These are phyloP conservation scores for Galbula dea DNA, from an alignment of 2,113 vertebrate genomes.

Conservation along the genomic window DNA sequence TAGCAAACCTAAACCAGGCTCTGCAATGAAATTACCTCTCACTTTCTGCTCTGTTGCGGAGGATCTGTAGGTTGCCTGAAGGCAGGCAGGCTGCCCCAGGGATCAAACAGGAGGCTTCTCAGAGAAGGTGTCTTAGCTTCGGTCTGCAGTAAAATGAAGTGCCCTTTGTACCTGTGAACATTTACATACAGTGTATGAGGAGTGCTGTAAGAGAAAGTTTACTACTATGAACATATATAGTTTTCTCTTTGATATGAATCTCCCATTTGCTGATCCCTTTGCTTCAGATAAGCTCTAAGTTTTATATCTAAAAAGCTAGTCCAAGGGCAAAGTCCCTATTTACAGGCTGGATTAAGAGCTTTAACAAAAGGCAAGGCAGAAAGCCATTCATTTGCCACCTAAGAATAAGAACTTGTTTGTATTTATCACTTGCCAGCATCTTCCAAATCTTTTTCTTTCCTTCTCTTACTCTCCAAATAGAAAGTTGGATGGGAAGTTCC, in stretches of 20 bases:
- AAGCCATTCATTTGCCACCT: conserved; percentile 21
- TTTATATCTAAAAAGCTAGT: conserved; percentile 43
- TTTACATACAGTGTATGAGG: not conserved
- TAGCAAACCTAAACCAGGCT: not conserved
- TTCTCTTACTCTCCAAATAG: not conserved
- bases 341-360: conserved; percentile 57
- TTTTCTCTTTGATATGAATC: conserved; percentile 49
- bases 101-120: not conserved
- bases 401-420: conserved; percentile 14
- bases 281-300: conserved; percentile 50
- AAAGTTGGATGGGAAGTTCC: not conserved
- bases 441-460: not conserved
- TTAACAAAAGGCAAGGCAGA: conserved; percentile 38
- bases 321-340: conserved; percentile 49
- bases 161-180: not conserved
- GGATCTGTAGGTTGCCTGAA: not conserved
- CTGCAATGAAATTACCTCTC: not conserved
- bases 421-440: conserved; percentile 12
- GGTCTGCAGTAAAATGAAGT: not conserved
- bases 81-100: not conserved
- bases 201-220: not conserved
- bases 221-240: not conserved
- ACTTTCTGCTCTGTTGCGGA: rapidly evolving
- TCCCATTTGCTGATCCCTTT: conserved; percentile 60
- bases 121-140: not conserved